Base-by-base conservation (phyloP, 1,140 invertebrate species). In the Eumaeus atala region DNA sequence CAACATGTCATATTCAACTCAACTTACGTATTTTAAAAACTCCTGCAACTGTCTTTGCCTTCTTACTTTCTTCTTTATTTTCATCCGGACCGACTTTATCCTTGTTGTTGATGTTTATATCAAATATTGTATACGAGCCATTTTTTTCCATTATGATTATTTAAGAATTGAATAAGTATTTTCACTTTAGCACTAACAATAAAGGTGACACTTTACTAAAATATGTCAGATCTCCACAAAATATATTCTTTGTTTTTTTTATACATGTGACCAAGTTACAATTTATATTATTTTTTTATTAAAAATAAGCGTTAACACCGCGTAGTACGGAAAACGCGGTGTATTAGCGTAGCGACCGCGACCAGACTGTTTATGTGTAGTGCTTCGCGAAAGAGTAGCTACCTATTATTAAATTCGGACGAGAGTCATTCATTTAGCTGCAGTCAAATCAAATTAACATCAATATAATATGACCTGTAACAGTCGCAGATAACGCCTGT, bases 21-120 rank as follows among this genome's bases (percentile, higher is more conserved):
- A 66, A 82, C 78, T 83, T 76, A 84, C 81, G 77, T 66, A 81
- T 77, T 74, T 83, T 79, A 40, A 84, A 74, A 48, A 81, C 70
- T 34, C 73, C 78, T 14, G 66, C 67, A 36, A 82, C 62, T 2
- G 61, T 68, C 36, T 70, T 72, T 28, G 21, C 6, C 21, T 2
- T 44, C 12, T 14, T 44, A 3, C 7, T 14, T 17, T 44, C 40
- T 16, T 44, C 12, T 48, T 61, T 69, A 38, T 62, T 71, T 16
- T 69, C 62, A 33, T 62, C 58, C 50, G 21, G 17, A 11, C 33
- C 21, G 14, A 12, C 42, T 16, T 67, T 70, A 58, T 77, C 62
- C 54, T 82, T 82, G 69, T 82, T 74, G 56, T 64, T 66, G 48
- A 84, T 74, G 51, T 79, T 75, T 52, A 84, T 81, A 63, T 84